A percentile compares a stretch with the other conserved stretches of the same genome.
Conservation (phyloP, 2,888 invertebrate species). For the Lasioglossum morio region DNA sequence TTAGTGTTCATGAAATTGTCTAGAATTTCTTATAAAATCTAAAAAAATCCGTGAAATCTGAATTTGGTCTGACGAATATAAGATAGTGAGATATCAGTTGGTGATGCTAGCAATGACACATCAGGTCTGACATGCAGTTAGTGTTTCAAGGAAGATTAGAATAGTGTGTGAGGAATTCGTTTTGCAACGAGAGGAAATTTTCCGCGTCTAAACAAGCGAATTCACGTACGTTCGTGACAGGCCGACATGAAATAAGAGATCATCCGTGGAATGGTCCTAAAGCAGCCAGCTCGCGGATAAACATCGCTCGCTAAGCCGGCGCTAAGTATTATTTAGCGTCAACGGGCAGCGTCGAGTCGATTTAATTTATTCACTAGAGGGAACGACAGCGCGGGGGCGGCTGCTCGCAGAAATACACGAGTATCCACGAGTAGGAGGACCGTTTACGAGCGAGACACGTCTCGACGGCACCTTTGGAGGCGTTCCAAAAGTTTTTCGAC, state of each 20-base stretch:
- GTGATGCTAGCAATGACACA: no score
- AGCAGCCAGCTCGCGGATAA: slow-evolving; percentile 53
- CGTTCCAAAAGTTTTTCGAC: slow-evolving; percentile 71
- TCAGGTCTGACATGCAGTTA: background rate
- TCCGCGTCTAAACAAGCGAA: background rate
- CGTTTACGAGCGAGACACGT: slow-evolving; percentile 73
- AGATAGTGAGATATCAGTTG: no score
- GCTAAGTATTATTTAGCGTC: slow-evolving; percentile 79
- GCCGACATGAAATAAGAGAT: slow-evolving; percentile 62
- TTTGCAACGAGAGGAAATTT: background rate
- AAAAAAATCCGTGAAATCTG: no score
- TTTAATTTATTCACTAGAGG: slow-evolving; percentile 76
- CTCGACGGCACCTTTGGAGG: slow-evolving; percentile 69
- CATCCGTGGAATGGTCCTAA: slow-evolving; percentile 19
- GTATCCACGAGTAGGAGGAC: slow-evolving; percentile 60
- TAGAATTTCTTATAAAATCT: no score
- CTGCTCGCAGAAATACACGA: slow-evolving; percentile 69
- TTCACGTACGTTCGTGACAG: background rate
- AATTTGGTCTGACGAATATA: no score
- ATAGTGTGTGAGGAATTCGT: background rate
- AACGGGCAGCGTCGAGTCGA: slow-evolving; percentile 75
- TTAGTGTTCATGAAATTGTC: no score
- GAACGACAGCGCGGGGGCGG: slow-evolving; percentile 51
- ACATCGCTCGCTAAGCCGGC: slow-evolving; percentile 75
- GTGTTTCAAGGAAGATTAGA: background rate